Base-by-base conservation (phyloP, 2,888 invertebrate species). In the Napeogenes inachia region DNA sequence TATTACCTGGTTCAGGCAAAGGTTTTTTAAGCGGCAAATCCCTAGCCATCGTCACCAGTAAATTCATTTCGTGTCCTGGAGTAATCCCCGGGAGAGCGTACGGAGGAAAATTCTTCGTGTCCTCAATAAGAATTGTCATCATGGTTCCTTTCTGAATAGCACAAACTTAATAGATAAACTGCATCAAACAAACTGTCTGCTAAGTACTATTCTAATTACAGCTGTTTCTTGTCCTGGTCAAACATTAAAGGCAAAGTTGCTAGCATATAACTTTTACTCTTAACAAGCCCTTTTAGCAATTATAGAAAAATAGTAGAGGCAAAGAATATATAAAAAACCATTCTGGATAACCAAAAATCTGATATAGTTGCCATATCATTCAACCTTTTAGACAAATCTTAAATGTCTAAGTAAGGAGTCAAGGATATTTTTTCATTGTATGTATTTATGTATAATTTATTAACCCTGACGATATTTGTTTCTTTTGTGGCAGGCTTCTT, bases 21-120 rank as follows among this genome's bases (percentile, higher is more conserved):
- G 90, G 90, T 68, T 84, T 90, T 73, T 85, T 87, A 46, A 90
- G 4, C 0, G 89, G 89, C 13, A 89, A 4, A 63, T 90, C 89
- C 13, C 89, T 77, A 0, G 78, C 76, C 84, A 87, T 84, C 4
- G 68, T 77, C 1, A 88, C 72, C 0, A 85, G 59, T 0, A 89
- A 66, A 13, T 47, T 68, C 84, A 86, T 84, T 65, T 82, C 82
- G 57, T 81, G 80, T 0, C 76, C 82, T 0, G 90, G 90, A 2
- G 85, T 80, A 38, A 90, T 79, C 0, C 89, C 89, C 0, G 88
- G 89, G 4, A 89, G 72, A 0, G 69, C 53, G 61, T 80, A 89
- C 0, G 85, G 77, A 0, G 81, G 78, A 0, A 63, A 33, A 2
- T 75, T 61, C 60, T 82, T 82, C 0, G 88, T 76, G 38, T 90